Evolutionary conservation across 2,113 vertebrate genomes (phyloP), one percentile per base, ranked within the genome.

Genomic region (Sorex araneus): DNA sequence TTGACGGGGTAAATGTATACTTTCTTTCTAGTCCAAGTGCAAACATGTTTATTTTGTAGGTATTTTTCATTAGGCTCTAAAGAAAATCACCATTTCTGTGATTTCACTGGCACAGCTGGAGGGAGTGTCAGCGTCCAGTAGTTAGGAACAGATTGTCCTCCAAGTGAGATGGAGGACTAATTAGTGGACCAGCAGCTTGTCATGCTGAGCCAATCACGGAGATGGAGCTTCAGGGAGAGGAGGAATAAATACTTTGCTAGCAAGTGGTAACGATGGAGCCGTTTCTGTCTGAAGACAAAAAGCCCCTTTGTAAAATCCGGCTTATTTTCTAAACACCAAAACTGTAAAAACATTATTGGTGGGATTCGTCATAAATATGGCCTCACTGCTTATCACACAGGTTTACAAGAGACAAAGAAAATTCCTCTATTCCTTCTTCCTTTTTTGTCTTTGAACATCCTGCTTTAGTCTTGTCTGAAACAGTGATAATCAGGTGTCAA

Each of bases 91-190:
- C 76, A 6, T 89, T 95, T 96, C 32, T 96, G 89, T 95, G 89
- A 96, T 96, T 96, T 96, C 75, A 84, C 30, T 95, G 91, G 87
- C 96, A 92, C 96, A 96, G 97, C 95, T 97, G 96, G 97, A 94
- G 95, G 79, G 71, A 47, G 45, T 95, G 94, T 94, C 60, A 28
- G 89, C 86, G 69, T 87, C 87, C 77, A 73, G 92, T 92, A 91
- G 92, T 95, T 92, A 93, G 97, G 97, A 98, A 97, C 98, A 97
- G 47, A 79, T 74, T 97, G 97, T 98, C 96, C 96, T 93, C 85
- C 57, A 94, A 90, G 97, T 95, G 87, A 86, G 96, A 93, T 84
- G 95, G 97, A 95, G 97, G 97, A 97, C 97, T 97, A 94, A 96
- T 98, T 97, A 97, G 93, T 89, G 97, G 97, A 97, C 89, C 93